Evolutionary conservation across 1,140 invertebrate genomes (phyloP), one percentile per base, ranked within the genome.

Genomic region (Drosophila lacertosa): DNA sequence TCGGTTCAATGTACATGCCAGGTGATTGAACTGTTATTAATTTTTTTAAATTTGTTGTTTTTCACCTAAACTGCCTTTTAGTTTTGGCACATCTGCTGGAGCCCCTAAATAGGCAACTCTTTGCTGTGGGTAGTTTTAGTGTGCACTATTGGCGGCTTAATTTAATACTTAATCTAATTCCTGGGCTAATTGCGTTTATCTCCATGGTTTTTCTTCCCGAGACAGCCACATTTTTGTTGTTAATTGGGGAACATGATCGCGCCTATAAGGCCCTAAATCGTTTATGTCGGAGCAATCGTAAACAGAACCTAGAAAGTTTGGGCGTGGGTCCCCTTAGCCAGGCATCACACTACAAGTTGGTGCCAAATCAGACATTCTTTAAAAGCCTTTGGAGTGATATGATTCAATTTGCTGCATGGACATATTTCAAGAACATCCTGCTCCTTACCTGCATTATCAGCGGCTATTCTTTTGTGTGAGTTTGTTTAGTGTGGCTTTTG

Each of bases 401-500:
- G 7, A 0, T n/a, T 7, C 32, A 39, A 39, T 10, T n/a, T 69
- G 2, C 54, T 69, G 9, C 11, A 20, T 7, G 26, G 50, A 2
- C 24, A 2, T 58, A 59, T 40, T 7, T 45, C 1, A 16, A 22
- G 7, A 16, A 10, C 5, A 22, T 39, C 32, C 3, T 48, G 0
- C 4, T 29, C 1, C 18, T 39, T 2, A 24, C 16, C 0, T 1
- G 11, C 4, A 7, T 62, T 11, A 7, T 47, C 0, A n/a, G 18
- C 13, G 20, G 40, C 9, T 22, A 35, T 5, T 62, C 32, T 18
- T 45, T 47, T 16, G 48, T 69, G 66, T 69, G 11, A 55, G 66
- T 54, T 3, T 29, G 10, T 6, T 2, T 26, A 0, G 13, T 7
- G 32, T 35, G 1, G 1, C 1, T 37, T 37, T 39, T 13, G 33